Evolutionary conservation across 2,888 invertebrate species (phyloP), one percentile per base, ranked within the genome.

Genomic region (Campopleginae sp.): DNA sequence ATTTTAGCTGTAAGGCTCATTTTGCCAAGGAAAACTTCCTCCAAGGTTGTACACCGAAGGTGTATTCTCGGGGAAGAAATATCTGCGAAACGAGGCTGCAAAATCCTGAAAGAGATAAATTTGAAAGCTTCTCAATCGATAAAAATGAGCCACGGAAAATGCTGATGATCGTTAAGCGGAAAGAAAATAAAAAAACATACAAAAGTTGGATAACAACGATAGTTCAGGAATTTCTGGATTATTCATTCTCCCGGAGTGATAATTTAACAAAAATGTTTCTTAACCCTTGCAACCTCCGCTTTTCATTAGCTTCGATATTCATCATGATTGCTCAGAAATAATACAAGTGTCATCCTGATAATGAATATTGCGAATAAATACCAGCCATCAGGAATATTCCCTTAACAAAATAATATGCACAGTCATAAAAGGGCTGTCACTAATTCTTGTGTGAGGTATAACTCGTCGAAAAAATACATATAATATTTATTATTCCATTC

Each of bases 1-100:
- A 31, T 70, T 70, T 70, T n/a, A 33, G n/a, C 48, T 31, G 31
- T 19, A 12, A 33, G 33, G 70, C 70, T 51, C 46, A 31, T 68
- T 46, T 42, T 42, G 23, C 44, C 44, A 27, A 31, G 23, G 48
- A 33, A 23, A 48, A 70, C 31, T 70, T 70, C 2, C 27, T 68
- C 14, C 44, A 68, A 42, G 27, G 7, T 27, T 19, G 44, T 46
- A 27, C 27, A 68, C 44, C 68, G 27, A 68, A 17, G 27, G 23
- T 44, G n/a, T 8, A 27, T 68, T 68, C 17, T 68, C 44, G 17
- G 19, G 17, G 42, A 44, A 27, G 44, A 46, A 68, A 68, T 17
- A 46, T 42, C 19, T 14, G 38, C n/a, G 42, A 42, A 66, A 38
- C 23, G 38, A 42, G 38, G 42, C 42, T 42, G 38, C 42, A 42